Base-by-base conservation (phyloP, 2,113 vertebrate species). In the Porphyrio hochstetteri region DNA sequence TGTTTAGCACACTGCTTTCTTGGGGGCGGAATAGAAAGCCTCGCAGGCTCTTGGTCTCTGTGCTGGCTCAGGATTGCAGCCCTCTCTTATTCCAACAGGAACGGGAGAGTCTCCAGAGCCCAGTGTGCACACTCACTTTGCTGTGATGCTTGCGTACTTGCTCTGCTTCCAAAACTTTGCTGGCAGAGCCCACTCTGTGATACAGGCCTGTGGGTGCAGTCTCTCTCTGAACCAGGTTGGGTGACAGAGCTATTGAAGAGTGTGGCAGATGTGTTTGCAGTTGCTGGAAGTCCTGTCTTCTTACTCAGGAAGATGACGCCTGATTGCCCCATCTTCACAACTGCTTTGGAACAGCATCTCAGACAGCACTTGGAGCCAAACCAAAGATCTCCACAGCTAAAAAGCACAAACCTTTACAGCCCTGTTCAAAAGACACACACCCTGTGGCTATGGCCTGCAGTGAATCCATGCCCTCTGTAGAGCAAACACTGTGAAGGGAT, bases 1-100 rank as follows among this genome's bases (percentile, higher is more conserved):
- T 0, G 0, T 21, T 60, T 7, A 46, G 53, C 55, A 77, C 36
- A 25, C 11, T 1, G 2, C 16, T 36, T 68, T 42, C 33, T 7
- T 80, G 56, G 23, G 76, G 25, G 3, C 7, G 40, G 15, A 48
- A n/a, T 5, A 24, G 75, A 79, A 85, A 85, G 46, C 33, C 20
- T 68, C 18, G 5, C 3, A 25, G 25, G 5, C 33, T 90, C 21
- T 67, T 38, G 38, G 25, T 55, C 7, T 59, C 40, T 23, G 4
- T 17, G 23, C 21, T 2, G 10, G 29, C 63, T 85, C 59, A 19
- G 31, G 1, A 0, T 53, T 88, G 55, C 48, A 10, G 21, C 40
- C 21, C 57, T 38, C 64, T 15, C 2, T 38, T 90, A 38, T 31
- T 90, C 60, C 24, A 0, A 20, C 0, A 4, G 46, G 44, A 86